Base-by-base conservation (phyloP, 2,888 invertebrate species). In the Dyspetes luteomarginatus region DNA sequence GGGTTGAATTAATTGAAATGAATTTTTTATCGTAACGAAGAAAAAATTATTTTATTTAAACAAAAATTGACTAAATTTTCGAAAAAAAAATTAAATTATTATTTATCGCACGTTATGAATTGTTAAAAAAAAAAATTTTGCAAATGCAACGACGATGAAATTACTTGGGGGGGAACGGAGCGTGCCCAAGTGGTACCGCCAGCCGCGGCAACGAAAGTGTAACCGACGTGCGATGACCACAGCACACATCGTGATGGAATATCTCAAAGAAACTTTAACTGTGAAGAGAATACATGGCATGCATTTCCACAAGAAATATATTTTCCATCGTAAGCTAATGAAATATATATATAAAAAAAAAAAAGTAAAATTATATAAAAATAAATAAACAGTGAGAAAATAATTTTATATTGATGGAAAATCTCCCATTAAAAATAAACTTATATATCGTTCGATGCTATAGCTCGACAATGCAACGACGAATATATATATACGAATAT, bases 161-260 rank as follows among this genome's bases (percentile, higher is more conserved):
- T 64, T 64, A 64, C 76, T 68, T 15, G 62, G 58, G 58, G 72
- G 78, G 82, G 78, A 81, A 84, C 82, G 81, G 77, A 83, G 81
- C 78, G 82, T 72, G 74, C 69, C 22, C 75, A 85, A 86, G 85
- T 89, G 89, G 88, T 89, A 89, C 88, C 86, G 85, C 89, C 88
- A 87, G 88, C 87, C 88, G 88, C 89, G 87, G 85, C 86, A 89
- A 90, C 85, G 89, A 90, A 90, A 90, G 90, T 90, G 89, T 89
- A 90, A 90, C 87, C 88, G 86, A 86, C 81, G 83, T 69, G 56
- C 62, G 86, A 82, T 85, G 75, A 81, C 77, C 71, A 82, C 58
- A 55, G 67, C 67, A 67, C 67, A 68, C 62, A 72, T 72, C 52
- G 12, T 36, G 64, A n/a, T 65, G 64, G 41, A 12, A 36, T 36